Base-by-base conservation (phyloP, 2,888 invertebrate genomes). In the Phorcus lineatus region DNA sequence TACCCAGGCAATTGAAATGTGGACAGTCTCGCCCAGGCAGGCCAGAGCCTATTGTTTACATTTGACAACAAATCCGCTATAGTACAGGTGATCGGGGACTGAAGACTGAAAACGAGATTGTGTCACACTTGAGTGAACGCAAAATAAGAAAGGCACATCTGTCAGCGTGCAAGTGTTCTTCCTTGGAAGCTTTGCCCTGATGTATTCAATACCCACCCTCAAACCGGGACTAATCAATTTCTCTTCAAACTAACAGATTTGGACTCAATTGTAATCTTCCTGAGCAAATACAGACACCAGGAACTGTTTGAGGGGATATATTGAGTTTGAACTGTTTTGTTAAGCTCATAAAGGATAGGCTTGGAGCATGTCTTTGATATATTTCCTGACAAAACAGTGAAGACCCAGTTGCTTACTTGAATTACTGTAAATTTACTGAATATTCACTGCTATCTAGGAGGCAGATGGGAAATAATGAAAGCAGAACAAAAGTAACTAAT, bases 1-100 rank as follows among this genome's bases (percentile, higher is more conserved):
- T 57, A 2, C 57, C 24, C 22, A 19, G 24, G 19, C 36, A 70
- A 31, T 70, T 70, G 28, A 36, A 62, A 62, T 62, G 16, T 62
- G 24, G 62, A 62, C 62, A 62, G 24, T 62, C 62, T 24, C 28
- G 11, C 62, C 16, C 24, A 24, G 28, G 13, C 24, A 9, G n/a
- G 16, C 28, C 70, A 24, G 19, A 40, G 70, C 70, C 70, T 70
- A 70, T 70, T 70, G 70, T 70, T 70, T 70, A 70, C 70, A 36
- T 70, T 31, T 70, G 70, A 70, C 70, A 70, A 70, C 70, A 70
- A 70, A 36, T 40, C 40, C 70, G 36, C 36, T 36, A 36, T 31
- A 13, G 36, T 40, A 40, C 70, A 70, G 70, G 40, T 70, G 70
- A 70, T 17, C 36, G n/a, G 19, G 70, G 36, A 16, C 70, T 31